Evolutionary conservation across 92 coral and sea anemone species (phyloP), one percentile per base, ranked within the genome.

Genomic region (Siderastrea siderea): DNA sequence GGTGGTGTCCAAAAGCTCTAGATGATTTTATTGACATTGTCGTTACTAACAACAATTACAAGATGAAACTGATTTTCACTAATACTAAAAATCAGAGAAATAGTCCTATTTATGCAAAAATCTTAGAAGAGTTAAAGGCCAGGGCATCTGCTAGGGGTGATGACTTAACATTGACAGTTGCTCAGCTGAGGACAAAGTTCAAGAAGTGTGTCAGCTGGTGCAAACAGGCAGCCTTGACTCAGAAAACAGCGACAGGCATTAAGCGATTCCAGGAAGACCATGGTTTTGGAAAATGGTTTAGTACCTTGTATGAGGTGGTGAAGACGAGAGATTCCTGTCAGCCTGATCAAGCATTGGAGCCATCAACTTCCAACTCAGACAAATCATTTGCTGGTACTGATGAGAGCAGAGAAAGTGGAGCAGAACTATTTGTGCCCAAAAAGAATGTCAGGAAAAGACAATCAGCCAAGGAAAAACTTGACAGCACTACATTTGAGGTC

Each of bases 231-330:
- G 73, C 92, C 62, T 73, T 89, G 2, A 84, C 92, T 2, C 50
- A 66, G 2, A 84, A 78, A 75, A 90, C 84, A 6, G 86, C 89
- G 47, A 78, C 89, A 45, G 93, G 93, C 1, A 84, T 84, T 4
- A 78, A 84, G 79, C 48, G 93, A n/a, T 90, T 77, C 69, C 82
- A 78, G 50, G 89, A 89, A 47, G 93, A 89, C 26, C 68, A 54
- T 52, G 86, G 89, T 47, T 89, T 84, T 78, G 89, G 89, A 14
- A 78, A 78, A 63, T 90, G 86, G 93, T 90, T 90, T 66, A 61
- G 78, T 71, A 82, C 69, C 4, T 46, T 89, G 47, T 84, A 44
- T 77, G 81, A 38, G 1, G 80, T 84, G 1, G 93, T 89, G 12
- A 83, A 89, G 38, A 74, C 90, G 4, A 77, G 90, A 67, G 90